Percentiles rank a stretch among this genome's conserved stretches.
These are phyloP conservation scores for Brachyopa scutellaris DNA, from an alignment of 2,888 invertebrate species.

Conservation along the genomic window DNA sequence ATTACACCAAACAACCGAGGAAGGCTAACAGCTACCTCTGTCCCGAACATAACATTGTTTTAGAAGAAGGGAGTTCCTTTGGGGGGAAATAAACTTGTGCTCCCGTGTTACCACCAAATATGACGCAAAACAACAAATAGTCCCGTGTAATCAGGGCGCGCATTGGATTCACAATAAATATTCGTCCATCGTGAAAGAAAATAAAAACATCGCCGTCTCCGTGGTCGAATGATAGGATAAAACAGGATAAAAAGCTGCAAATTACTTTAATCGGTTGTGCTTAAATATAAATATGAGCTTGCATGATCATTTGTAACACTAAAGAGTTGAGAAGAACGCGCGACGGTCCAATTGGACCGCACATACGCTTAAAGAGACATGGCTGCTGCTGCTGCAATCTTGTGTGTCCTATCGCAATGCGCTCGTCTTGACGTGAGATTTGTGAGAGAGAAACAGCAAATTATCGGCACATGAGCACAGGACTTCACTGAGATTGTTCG, in stretches of 20 bases:
- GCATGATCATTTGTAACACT: conserved; percentile 71
- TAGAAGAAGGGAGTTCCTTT: conserved; percentile 14
- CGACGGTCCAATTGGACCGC: conserved; percentile 52
- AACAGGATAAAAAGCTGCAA: conserved; percentile 69
- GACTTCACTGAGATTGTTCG: conserved; percentile 54
- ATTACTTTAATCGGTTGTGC: conserved; percentile 72
- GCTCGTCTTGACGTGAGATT: no score
- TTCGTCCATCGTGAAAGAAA: background rate
- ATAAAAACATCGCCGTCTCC: background rate
- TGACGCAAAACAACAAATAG: conserved; percentile 2
- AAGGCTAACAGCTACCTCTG: background rate
- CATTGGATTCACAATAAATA: conserved; percentile 9
- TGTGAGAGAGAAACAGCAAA: conserved; percentile 65
- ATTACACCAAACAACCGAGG: conserved; percentile 44
- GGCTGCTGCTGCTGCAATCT: background rate
- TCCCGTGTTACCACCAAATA: conserved; percentile 39
- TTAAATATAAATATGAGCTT: conserved; percentile 73
- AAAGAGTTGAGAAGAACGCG: conserved; percentile 52
- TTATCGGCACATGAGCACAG: conserved; percentile 63
- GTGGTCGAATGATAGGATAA: conserved; percentile 48
- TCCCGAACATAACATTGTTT: conserved; percentile 47
- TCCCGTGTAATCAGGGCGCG: conserved; percentile 7
- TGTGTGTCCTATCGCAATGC: conserved; percentile 44
- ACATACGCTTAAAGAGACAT: conserved; percentile 34
- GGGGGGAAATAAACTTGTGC: conserved; percentile 47